These are phyloP conservation scores for Melitaea cinxia DNA, from an alignment of 1,140 invertebrate species.

Conservation along the genomic window DNA sequence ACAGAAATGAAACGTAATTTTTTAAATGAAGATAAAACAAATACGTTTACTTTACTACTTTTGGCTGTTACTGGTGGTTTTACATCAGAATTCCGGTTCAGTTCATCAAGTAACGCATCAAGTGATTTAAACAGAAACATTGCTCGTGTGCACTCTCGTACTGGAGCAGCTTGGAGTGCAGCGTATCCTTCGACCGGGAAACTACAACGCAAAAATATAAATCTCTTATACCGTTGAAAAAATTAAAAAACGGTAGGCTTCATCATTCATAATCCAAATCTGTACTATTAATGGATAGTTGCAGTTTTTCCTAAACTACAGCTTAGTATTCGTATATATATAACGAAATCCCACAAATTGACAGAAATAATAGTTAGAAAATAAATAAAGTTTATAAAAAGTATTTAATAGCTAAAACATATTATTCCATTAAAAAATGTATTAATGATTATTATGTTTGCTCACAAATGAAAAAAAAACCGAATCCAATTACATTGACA, in stretches of 20 bases:
- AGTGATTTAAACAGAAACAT: conserved; percentile 62
- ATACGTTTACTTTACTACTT: conserved; percentile 69
- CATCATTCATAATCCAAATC: neutral
- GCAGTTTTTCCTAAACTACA: too few relatives aligned
- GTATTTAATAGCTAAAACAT: too few relatives aligned
- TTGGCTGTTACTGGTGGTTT: conserved; percentile 56
- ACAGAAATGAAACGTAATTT: too few relatives aligned
- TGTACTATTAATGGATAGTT: neutral
- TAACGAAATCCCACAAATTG: too few relatives aligned
- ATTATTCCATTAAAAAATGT: too few relatives aligned
- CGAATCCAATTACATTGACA: too few relatives aligned
- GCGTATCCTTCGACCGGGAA: conserved; percentile 87
- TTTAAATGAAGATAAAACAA: too few relatives aligned
- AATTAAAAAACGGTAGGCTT: neutral
- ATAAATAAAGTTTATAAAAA: too few relatives aligned
- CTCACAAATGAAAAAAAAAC: too few relatives aligned
- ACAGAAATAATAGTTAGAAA: too few relatives aligned
- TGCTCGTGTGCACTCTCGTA: conserved; percentile 56
- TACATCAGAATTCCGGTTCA: conserved; percentile 47
- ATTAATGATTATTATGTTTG: too few relatives aligned
- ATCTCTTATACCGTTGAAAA: neutral
- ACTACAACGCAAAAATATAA: conserved; percentile 36
- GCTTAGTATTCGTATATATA: too few relatives aligned
- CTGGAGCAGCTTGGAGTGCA: conserved; percentile 85
- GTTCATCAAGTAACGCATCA: conserved; percentile 64